Evolutionary conservation across 1,140 invertebrate species (phyloP).

Genomic region (Orchesella cincta): DNA sequence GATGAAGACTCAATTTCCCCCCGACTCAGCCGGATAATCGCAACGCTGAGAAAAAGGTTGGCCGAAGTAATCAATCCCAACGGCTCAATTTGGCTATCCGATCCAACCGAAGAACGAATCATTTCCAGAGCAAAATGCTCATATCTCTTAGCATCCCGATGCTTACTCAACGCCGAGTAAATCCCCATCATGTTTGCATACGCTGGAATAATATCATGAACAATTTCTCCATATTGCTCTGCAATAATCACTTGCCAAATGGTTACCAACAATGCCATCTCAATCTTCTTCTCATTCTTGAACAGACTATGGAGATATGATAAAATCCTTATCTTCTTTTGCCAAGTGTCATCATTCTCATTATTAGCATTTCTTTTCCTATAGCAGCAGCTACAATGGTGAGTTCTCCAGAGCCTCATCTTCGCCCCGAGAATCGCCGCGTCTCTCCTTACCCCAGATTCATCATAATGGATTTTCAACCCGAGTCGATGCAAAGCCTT

Average conservation of each 20-base stretch:
- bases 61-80: conserved; percentile 39
- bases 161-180: conserved; percentile 29
- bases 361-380: background rate
- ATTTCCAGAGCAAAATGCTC: conserved; percentile 42
- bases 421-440: background rate
- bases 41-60: conserved; percentile 37
- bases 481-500: conserved; percentile 16
- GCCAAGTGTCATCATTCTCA: conserved; percentile 21
- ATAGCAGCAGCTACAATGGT: background rate
- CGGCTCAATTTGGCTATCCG: conserved; percentile 31
- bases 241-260: conserved; percentile 39
- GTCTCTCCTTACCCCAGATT: background rate
- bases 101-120: conserved; percentile 21
- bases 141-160: conserved; percentile 34
- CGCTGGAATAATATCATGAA: conserved; percentile 45
- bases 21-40: conserved; percentile 11
- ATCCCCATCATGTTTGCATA: conserved; percentile 47
- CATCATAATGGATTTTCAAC: background rate
- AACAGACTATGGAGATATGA: conserved; percentile 42
- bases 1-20: conserved; percentile 32
- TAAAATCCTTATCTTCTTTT: conserved; percentile 42
- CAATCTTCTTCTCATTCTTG: conserved; percentile 34
- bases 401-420: background rate
- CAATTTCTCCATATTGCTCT: conserved; percentile 32
- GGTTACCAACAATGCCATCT: conserved; percentile 40